These are phyloP conservation scores for Protobothrops flavoviridis DNA, from an alignment of 2,113 vertebrate genomes.

Conservation along the genomic window DNA sequence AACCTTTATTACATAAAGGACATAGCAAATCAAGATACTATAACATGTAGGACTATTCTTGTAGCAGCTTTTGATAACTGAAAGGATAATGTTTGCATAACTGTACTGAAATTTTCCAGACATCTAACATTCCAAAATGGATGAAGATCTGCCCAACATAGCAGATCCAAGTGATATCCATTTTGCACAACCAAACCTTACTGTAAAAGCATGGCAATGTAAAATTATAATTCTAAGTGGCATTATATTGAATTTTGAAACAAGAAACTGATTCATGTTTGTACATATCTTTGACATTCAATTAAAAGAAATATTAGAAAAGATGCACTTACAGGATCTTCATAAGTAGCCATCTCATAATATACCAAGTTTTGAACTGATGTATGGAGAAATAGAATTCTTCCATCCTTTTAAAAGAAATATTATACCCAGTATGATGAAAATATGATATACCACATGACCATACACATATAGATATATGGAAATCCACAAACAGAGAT, in stretches of 20 bases:
- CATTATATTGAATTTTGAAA: background rate
- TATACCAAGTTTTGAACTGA: slow-evolving; percentile 33
- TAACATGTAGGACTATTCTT: background rate
- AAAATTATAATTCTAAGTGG: background rate
- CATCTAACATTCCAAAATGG: background rate
- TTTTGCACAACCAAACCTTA: background rate
- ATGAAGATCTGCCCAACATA: no score
- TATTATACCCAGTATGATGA: background rate
- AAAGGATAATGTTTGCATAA: background rate
- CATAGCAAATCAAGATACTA: background rate
- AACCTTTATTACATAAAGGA: background rate
- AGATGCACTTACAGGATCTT: slow-evolving; percentile 21
- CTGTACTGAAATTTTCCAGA: background rate
- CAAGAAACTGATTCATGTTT: background rate
- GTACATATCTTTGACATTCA: slow-evolving; percentile 2
- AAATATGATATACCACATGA: background rate
- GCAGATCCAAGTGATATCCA: background rate
- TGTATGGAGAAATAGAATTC: slow-evolving; percentile 34
- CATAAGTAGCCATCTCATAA: slow-evolving; percentile 23
- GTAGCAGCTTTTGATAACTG: background rate
- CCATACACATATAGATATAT: background rate
- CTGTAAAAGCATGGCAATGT: background rate
- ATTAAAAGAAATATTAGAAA: background rate
- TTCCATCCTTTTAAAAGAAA: slow-evolving; percentile 23
- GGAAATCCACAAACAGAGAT: background rate